Evolutionary conservation across 2,888 invertebrate species (phyloP).

Genomic region (Drosophila macrothrix): DNA sequence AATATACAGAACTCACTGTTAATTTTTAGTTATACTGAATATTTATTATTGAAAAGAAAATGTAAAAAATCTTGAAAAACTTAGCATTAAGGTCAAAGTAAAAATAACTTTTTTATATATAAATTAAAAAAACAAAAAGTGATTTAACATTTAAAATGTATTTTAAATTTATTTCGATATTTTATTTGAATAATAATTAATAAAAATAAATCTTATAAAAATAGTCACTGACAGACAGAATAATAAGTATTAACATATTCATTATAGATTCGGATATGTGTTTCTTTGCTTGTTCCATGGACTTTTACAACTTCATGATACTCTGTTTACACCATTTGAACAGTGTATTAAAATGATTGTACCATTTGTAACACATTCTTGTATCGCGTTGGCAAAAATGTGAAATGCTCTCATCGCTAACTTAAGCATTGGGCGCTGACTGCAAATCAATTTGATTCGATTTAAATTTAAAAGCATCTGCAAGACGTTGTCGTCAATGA

Average conservation of each 20-base stretch:
- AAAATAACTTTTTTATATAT: neutral
- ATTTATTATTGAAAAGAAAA: neutral
- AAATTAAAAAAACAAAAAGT: neutral
- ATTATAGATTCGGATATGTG: neutral
- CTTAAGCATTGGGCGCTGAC: constrained; percentile 60
- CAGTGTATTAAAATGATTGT: neutral
- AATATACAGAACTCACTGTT: neutral
- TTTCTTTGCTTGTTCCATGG: neutral
- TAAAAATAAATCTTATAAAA: neutral
- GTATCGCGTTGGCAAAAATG: neutral
- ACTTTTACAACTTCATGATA: neutral
- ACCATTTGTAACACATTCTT: neutral
- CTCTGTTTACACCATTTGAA: neutral
- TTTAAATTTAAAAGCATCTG: constrained; percentile 84
- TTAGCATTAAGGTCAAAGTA: neutral
- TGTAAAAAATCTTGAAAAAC: neutral
- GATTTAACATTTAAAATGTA: neutral
- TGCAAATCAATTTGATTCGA: constrained; percentile 84
- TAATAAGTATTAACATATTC: neutral
- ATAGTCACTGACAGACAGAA: neutral
- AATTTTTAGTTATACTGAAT: neutral
- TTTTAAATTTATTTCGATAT: neutral
- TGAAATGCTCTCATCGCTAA: constrained; percentile 1
- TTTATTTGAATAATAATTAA: neutral
- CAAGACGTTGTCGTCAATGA: constrained; percentile 46